phyloP scores from a whole-genome alignment of 2,797 vertebrate species.

The Jordanella pulchra region DNA sequence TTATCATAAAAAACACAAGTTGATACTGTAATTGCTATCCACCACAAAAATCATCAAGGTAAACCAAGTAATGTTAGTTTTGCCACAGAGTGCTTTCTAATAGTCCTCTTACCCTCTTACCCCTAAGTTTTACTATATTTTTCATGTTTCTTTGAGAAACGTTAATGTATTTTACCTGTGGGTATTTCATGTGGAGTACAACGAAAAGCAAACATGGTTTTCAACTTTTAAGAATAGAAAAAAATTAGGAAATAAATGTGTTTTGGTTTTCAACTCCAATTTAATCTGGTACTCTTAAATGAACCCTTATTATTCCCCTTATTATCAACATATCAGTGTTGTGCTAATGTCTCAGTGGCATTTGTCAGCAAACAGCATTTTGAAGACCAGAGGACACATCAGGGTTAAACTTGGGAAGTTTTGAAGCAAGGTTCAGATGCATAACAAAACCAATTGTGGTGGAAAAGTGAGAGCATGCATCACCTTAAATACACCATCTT shows the following conservation, averaged over 20 bases:
- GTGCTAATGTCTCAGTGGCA: background rate
- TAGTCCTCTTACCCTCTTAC: background rate
- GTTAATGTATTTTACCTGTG: background rate
- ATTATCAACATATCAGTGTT: background rate
- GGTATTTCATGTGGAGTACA: background rate
- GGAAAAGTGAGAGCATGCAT: background rate
- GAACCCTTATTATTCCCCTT: background rate
- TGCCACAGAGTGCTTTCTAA: background rate
- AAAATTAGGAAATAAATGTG: background rate
- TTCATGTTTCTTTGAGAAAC: background rate
- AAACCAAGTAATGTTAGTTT: background rate
- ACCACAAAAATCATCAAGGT: constrained; percentile 22
- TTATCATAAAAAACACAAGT: constrained; percentile 67
- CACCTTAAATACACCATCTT: background rate
- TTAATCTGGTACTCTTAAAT: background rate
- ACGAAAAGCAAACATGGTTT: background rate
- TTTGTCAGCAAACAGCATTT: background rate
- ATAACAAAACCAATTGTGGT: background rate
- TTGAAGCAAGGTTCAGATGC: background rate
- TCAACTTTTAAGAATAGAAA: background rate
- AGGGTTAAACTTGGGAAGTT: too few relatives aligned
- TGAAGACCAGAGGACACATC: background rate
- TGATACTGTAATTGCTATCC: constrained; percentile 65
- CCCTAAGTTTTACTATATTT: too few relatives aligned
- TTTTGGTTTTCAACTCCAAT: background rate